phyloP scores from a whole-genome alignment of 2,113 vertebrate species.

The Tenrec ecaudatus region DNA sequence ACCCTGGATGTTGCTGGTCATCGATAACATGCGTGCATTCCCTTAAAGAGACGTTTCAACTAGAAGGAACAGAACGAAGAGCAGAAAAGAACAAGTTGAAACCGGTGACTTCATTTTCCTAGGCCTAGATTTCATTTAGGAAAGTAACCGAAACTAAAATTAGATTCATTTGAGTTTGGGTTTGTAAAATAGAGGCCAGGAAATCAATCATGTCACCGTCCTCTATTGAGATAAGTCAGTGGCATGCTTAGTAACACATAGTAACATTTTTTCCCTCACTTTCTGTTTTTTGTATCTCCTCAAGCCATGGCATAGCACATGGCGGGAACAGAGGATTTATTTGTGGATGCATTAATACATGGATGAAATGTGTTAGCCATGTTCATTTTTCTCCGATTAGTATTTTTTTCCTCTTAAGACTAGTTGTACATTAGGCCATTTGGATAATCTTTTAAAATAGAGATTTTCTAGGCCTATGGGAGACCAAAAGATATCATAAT shows the following conservation, averaged over 20 bases:
- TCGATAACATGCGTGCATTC: not conserved
- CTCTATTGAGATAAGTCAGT: not conserved
- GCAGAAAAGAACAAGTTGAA: not conserved
- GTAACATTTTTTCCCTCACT: not conserved
- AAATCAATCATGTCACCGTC: not conserved
- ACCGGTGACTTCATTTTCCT: not conserved
- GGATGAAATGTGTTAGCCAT: not conserved
- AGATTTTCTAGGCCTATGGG: not conserved
- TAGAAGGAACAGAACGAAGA: not conserved
- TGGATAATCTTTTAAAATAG: not conserved
- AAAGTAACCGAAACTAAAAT: not conserved
- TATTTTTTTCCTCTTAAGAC: not conserved
- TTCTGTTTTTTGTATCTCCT: not conserved
- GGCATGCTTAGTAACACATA: not conserved
- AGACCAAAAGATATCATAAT: not conserved
- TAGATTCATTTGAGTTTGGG: conserved; percentile 4
- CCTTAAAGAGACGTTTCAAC: not conserved
- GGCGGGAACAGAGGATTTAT: not conserved
- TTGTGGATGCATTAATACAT: not conserved
- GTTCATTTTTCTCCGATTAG: not conserved
- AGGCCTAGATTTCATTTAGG: not conserved
- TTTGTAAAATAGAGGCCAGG: not conserved
- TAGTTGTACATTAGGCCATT: not conserved
- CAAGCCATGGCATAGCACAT: not conserved
- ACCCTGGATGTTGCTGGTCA: not conserved